Percentiles rank a stretch among this genome's conserved stretches.
These are phyloP conservation scores for Zygaena filipendulae DNA, from an alignment of 2,888 invertebrate species.

Conservation along the genomic window DNA sequence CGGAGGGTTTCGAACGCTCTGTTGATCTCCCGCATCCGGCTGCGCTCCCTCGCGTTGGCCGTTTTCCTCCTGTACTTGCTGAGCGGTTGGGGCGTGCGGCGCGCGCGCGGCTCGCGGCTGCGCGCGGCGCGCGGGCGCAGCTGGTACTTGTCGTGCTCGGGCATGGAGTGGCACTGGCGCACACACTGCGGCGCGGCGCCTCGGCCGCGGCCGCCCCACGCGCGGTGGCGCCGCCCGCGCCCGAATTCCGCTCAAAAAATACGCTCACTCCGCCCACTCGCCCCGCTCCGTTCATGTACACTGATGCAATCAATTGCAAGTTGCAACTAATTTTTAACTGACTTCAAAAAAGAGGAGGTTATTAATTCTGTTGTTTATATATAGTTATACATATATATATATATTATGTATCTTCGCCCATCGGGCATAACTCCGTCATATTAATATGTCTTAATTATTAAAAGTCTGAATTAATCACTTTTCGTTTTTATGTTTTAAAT, in stretches of 20 bases:
- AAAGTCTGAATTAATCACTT: too few relatives aligned
- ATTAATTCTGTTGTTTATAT: too few relatives aligned
- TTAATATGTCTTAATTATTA: too few relatives aligned
- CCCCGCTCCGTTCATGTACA: conserved; percentile 58
- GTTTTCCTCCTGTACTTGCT: conserved; percentile 92
- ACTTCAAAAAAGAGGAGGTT: too few relatives aligned
- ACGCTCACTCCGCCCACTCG: conserved; percentile 56
- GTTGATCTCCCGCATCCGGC: conserved; percentile 91
- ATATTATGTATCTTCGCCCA: too few relatives aligned
- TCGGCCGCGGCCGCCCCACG: conserved; percentile 22
- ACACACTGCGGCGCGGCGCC: conserved; percentile 21
- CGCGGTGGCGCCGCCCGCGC: conserved; percentile 37
- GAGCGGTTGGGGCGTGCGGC: conserved; percentile 77
- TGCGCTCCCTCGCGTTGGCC: conserved; percentile 88
- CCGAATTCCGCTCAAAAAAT: conserved; percentile 48
- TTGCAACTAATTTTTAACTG: neutral
- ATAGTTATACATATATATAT: too few relatives aligned
- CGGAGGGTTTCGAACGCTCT: conserved; percentile 86
- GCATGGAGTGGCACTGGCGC: conserved; percentile 60
- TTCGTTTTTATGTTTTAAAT: too few relatives aligned
- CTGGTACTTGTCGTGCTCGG: conserved; percentile 66
- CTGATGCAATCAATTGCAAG: conserved; percentile 18
- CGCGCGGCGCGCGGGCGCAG: conserved; percentile 62
- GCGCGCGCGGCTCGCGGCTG: conserved; percentile 61
- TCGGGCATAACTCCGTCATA: too few relatives aligned